phyloP scores from a whole-genome alignment of 2,113 vertebrate genomes.

The Cyphomyrus discorhynchus region DNA sequence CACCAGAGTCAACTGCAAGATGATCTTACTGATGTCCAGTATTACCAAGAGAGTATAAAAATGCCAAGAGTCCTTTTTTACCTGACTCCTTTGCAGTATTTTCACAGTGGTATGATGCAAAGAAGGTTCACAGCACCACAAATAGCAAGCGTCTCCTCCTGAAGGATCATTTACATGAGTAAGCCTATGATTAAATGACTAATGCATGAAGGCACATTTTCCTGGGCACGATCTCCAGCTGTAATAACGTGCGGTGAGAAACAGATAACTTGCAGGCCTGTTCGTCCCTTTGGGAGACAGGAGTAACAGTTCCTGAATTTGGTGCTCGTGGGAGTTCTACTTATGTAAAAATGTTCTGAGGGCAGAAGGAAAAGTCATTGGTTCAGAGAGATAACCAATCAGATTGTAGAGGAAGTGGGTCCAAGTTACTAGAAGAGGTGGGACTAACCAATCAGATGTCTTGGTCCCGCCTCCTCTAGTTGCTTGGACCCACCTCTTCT shows the following conservation, averaged over 20 bases:
- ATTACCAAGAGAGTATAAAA: neutral
- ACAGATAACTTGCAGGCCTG: neutral
- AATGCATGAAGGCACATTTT: neutral
- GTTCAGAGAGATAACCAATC: no score
- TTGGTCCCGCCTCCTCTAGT: no score
- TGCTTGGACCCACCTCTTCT: no score
- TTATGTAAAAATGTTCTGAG: no score
- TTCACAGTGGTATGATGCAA: neutral
- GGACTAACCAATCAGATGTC: no score
- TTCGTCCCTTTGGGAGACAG: neutral
- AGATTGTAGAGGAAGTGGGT: no score
- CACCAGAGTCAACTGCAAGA: neutral
- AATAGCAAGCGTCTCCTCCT: neutral
- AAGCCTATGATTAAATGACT: neutral
- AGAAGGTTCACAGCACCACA: neutral
- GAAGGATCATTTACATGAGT: neutral
- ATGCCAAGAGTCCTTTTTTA: neutral
- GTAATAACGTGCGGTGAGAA: neutral
- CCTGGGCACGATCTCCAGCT: neutral
- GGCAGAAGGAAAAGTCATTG: no score
- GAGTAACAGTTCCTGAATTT: neutral
- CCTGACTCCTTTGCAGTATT: neutral
- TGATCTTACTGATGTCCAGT: neutral
- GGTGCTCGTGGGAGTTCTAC: neutral
- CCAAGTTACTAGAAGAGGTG: no score